Base-by-base conservation (phyloP, 2,797 vertebrate species). In the Xiphophorus birchmanni region DNA sequence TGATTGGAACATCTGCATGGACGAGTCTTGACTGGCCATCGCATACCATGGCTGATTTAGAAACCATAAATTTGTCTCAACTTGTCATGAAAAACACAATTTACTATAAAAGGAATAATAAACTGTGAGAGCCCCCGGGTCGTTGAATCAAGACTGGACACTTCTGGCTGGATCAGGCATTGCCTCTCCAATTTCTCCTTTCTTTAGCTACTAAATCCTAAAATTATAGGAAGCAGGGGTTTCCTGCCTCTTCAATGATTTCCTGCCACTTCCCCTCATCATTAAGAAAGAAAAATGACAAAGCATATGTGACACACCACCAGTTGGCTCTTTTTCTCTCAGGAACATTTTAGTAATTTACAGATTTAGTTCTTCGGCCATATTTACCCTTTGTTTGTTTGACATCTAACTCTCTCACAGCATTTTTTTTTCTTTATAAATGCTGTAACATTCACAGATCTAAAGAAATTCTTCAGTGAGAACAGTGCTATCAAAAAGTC, bases 401-500 rank as follows among this genome's bases (percentile, higher is more conserved):
- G 50, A 60, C 47, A 45, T 73, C 21, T 21, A 56, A 23, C 23
- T 42, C 10, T 45, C 32, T 73, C 13, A 67, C 48, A 50, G 40
- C 17, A 29, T 29, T 58, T 58, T 44, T 44, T 29, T 56, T 65
- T 29, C 40, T 77, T 78, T 45, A 37, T 45, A 26, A 21, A 78
- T 80, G 18, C 73, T 29, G 1, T 40, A 47, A 29, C 15, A 47
- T 72, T 87, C 42, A 48, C 17, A 77, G 17, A 79, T 5, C 72
- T 45, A 29, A 74, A 12, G 60, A 72, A 40, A 77, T 52, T 40
- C 9, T 32, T 50, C 71, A 1, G n/a, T 67, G 37, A 80, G 77
- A 47, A 50, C 12, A 7, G 3, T 81, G 56, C 40, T 48, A 13
- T 17, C 52, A 12, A 1, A 72, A 72, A 45, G 2, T n/a, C 60